phyloP scores from a whole-genome alignment of 2,113 vertebrate genomes.

The Platichthys stellatus region DNA sequence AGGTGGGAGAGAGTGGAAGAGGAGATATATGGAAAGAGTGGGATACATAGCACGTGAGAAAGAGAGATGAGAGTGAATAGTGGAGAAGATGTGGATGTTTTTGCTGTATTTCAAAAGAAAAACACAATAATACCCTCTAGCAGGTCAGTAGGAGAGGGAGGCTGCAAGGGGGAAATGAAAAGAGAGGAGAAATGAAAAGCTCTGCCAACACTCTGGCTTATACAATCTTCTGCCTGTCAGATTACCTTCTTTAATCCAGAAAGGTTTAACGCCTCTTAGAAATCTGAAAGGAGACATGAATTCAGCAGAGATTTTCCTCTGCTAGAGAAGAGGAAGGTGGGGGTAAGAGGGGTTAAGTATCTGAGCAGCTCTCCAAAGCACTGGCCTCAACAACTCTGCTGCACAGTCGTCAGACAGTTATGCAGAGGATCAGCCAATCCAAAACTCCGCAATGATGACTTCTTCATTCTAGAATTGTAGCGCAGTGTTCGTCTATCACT shows the following conservation, averaged over 20 bases:
- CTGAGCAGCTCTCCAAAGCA: conserved; percentile 69
- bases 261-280: conserved; percentile 83
- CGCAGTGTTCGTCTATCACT: background rate
- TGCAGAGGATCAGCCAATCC: conserved; percentile 57
- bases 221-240: conserved; percentile 85
- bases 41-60: conserved; percentile 37
- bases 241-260: conserved; percentile 84
- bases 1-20: background rate
- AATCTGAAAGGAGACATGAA: conserved; percentile 82
- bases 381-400: conserved; percentile 65
- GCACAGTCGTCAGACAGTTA: conserved; percentile 45
- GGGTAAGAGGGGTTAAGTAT: conserved; percentile 67
- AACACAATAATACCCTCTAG: conserved; percentile 77
- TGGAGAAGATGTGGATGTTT: conserved; percentile 69
- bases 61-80: conserved; percentile 37
- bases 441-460: conserved; percentile 18
- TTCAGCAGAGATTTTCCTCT: conserved; percentile 77
- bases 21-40: conserved; percentile 41
- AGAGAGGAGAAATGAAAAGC: conserved; percentile 79
- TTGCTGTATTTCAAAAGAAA: conserved; percentile 71
- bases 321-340: conserved; percentile 62
- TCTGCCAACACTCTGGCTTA: conserved; percentile 81
- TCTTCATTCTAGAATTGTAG: conserved; percentile 5
- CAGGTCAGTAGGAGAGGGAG: conserved; percentile 71
- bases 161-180: conserved; percentile 58